Evolutionary conservation across 2,888 invertebrate species (phyloP).

Genomic region (Platypus cylindrus): DNA sequence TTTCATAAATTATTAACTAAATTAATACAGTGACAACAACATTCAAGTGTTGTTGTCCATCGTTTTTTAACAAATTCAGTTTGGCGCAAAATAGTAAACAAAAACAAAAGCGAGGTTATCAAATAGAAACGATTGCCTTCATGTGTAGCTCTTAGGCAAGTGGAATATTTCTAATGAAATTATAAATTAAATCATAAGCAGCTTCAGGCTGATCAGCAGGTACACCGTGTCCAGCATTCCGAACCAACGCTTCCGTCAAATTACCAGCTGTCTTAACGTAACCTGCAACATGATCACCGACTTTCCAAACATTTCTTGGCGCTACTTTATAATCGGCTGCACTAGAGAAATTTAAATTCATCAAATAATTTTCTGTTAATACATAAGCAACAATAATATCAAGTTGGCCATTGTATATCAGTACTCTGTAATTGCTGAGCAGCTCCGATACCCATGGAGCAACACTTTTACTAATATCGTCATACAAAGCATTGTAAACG

Average conservation of each 20-base stretch:
- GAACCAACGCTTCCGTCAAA: constrained; percentile 55
- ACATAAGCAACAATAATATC: constrained; percentile 87
- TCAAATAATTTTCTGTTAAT: constrained; percentile 65
- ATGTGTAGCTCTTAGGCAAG: no score
- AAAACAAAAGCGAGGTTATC: no score
- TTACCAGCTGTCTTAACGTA: constrained; percentile 55
- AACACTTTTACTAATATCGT: constrained; percentile 72
- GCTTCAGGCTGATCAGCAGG: constrained; percentile 63
- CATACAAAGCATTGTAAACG: constrained; percentile 58
- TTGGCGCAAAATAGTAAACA: no score
- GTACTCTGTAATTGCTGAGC: constrained; percentile 52
- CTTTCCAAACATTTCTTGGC: constrained; percentile 50
- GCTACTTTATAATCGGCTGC: constrained; percentile 52
- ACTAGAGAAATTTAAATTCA: constrained; percentile 54
- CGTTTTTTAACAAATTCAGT: no score
- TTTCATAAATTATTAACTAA: no score
- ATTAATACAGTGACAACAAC: no score
- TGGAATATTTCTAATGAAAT: constrained; percentile 13
- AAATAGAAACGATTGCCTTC: constrained; percentile 5
- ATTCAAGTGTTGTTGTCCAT: no score
- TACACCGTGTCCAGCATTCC: constrained; percentile 69
- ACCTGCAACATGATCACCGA: constrained; percentile 53
- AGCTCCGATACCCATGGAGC: constrained; percentile 59
- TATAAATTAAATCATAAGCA: constrained; percentile 52
- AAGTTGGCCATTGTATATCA: constrained; percentile 81